A percentile compares a stretch with the other conserved stretches of the same genome.
These are phyloP conservation scores for Clarias gariepinus DNA, from an alignment of 2,113 vertebrate genomes.

Conservation along the genomic window DNA sequence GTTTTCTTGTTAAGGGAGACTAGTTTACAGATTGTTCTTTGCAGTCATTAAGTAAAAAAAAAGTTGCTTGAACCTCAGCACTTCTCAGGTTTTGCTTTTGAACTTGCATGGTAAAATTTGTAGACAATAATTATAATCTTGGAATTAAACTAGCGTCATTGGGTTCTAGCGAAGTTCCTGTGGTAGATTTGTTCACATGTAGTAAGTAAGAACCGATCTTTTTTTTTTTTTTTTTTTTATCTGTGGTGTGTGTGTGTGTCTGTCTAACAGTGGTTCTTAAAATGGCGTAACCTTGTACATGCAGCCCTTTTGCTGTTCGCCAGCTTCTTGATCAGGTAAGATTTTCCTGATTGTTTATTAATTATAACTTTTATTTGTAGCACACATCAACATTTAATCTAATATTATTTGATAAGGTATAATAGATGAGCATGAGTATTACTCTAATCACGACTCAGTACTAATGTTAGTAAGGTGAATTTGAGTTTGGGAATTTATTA, in stretches of 20 bases:
- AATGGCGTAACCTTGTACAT: conserved; percentile 46
- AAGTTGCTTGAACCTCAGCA: conserved; percentile 3
- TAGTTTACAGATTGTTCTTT: conserved; percentile 5
- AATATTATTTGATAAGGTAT: neutral
- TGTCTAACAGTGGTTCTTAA: conserved; percentile 47
- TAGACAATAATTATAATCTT: neutral
- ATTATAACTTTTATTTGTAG: neutral
- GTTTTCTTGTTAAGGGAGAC: conserved; percentile 1
- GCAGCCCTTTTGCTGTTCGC: conserved; percentile 1
- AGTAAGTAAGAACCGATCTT: conserved; percentile 20
- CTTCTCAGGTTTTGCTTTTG: neutral
- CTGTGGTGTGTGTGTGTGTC: conserved; percentile 11
- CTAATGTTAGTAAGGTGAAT: neutral
- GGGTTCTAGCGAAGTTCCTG: neutral
- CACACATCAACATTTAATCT: neutral
- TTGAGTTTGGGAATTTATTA: neutral
- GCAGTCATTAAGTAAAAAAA: conserved; percentile 7
- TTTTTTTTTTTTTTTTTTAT: conserved; percentile 10
- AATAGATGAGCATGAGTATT: neutral
- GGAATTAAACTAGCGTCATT: neutral
- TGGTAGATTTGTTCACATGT: neutral
- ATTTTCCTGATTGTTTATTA: conserved; percentile 13
- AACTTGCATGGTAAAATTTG: neutral
- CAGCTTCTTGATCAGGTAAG: conserved; percentile 41
- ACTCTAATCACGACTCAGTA: neutral